A percentile compares a stretch with the other conserved stretches of the same genome.
Conservation (phyloP, 2,113 vertebrate genomes). For the Drymodes brunneopygia region DNA sequence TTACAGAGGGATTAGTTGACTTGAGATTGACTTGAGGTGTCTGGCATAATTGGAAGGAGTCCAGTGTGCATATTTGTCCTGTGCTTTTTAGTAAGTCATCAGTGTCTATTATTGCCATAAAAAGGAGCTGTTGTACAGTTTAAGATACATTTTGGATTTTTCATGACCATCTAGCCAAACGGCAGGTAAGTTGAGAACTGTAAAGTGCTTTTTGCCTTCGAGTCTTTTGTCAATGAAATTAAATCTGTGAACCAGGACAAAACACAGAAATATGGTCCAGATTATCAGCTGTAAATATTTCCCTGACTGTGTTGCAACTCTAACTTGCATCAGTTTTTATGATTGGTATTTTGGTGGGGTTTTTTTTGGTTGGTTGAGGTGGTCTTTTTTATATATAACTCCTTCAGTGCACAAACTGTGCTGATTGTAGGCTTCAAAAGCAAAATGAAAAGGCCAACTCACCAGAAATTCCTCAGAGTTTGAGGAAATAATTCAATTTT, state of each 20-base stretch:
- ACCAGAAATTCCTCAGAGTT: conserved; percentile 30
- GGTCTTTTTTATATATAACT: neutral
- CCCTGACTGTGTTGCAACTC: neutral
- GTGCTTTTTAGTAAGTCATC: neutral
- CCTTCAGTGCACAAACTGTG: neutral
- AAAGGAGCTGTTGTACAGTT: neutral
- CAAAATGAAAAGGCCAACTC: neutral
- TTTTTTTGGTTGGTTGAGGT: neutral
- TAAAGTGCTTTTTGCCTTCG: neutral
- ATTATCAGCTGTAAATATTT: neutral
- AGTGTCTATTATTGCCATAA: neutral
- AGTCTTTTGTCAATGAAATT: neutral
- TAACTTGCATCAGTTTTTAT: neutral
- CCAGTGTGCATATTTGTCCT: neutral
- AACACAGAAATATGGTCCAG: neutral
- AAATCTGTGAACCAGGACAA: neutral
- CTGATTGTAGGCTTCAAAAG: neutral
- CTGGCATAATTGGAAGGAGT: neutral
- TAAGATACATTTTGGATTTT: neutral
- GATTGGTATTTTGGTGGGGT: neutral
- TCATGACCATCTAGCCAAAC: neutral
- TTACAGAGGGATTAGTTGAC: neutral
- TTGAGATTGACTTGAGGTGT: neutral
- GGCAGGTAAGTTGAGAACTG: neutral
- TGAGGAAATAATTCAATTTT: neutral